Conservation (phyloP, 2,888 invertebrate genomes). For the Tipula lateralis region DNA sequence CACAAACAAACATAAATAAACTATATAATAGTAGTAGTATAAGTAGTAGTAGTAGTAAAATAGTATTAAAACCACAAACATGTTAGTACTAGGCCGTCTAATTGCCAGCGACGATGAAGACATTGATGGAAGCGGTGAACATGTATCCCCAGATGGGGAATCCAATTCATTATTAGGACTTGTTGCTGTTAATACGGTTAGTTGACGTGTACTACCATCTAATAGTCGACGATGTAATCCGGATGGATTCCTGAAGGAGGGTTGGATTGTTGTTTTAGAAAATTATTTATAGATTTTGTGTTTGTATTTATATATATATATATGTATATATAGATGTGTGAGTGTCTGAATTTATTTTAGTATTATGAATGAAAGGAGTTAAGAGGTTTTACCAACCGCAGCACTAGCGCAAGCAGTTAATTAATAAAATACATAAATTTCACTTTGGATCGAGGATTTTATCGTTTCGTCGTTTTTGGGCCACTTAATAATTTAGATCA, state of each 20-base stretch:
- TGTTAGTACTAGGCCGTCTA: conserved; percentile 49
- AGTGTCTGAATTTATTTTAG: not conserved
- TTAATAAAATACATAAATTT: not conserved
- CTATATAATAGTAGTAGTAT: not conserved
- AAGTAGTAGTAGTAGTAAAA: not conserved
- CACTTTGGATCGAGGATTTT: not conserved
- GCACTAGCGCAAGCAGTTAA: not conserved
- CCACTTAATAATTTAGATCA: not conserved
- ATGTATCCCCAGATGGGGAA: conserved; percentile 38
- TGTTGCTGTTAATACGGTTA: conserved; percentile 38
- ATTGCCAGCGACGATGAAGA: conserved; percentile 46
- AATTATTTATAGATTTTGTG: conserved; percentile 25
- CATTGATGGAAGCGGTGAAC: conserved; percentile 46
- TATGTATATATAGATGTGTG: not conserved
- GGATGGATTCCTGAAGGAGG: conserved; percentile 44
- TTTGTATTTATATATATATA: not conserved
- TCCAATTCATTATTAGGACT: conserved; percentile 31
- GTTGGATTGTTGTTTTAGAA: conserved; percentile 29
- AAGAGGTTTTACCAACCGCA: not conserved
- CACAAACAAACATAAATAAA: not conserved
- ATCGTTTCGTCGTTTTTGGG: not conserved
- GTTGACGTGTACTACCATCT: conserved; percentile 45
- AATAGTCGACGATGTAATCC: conserved; percentile 49
- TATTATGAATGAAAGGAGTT: not conserved
- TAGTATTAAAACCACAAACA: conserved; percentile 43